Conservation (phyloP, 1,140 invertebrate genomes). For the Drosophila kepulauana region DNA sequence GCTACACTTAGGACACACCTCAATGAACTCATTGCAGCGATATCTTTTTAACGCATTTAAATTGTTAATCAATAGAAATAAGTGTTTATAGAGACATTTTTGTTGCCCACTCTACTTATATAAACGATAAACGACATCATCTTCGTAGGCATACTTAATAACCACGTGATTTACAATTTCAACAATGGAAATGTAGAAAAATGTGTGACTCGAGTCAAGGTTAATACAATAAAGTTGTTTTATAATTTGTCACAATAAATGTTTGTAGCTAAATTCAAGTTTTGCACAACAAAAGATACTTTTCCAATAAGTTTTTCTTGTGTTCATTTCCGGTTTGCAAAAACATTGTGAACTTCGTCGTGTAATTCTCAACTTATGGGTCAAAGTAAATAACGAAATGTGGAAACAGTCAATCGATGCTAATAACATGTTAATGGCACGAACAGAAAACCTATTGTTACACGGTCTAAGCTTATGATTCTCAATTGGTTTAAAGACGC, state of each 20-base stretch:
- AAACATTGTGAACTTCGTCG: background rate
- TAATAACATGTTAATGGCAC: background rate
- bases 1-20: slow-evolving; percentile 30
- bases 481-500: too few relatives aligned
- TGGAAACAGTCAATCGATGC: background rate
- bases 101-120: background rate
- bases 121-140: slow-evolving; percentile 1
- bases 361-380: background rate
- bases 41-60: slow-evolving; percentile 28
- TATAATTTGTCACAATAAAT: background rate
- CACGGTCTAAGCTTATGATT: too few relatives aligned
- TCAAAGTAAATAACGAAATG: background rate
- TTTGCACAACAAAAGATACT: background rate
- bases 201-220: slow-evolving; percentile 1
- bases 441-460: background rate
- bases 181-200: slow-evolving; percentile 13
- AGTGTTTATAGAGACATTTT: background rate
- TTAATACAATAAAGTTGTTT: background rate
- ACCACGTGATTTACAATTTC: slow-evolving; percentile 12
- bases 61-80: background rate
- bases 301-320: too few relatives aligned
- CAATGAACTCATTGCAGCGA: slow-evolving; percentile 6
- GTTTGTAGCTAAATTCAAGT: background rate
- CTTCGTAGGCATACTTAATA: slow-evolving; percentile 1
- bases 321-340: background rate